These are phyloP conservation scores for Galaxias olidus DNA, from an alignment of 2,797 vertebrate species.

Conservation along the genomic window DNA sequence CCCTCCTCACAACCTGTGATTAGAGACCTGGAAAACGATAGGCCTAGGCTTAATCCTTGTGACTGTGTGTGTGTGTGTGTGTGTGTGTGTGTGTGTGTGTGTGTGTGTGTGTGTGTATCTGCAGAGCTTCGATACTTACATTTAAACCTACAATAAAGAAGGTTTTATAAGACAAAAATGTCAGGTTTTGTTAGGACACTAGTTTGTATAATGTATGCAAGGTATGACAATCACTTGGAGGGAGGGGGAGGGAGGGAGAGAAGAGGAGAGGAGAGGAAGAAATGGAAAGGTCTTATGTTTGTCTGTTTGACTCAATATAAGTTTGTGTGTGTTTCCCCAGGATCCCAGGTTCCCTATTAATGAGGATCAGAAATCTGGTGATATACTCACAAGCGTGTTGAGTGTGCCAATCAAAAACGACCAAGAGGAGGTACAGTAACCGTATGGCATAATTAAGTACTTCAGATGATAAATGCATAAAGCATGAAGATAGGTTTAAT, in stretches of 20 bases:
- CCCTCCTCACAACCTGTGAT: slow-evolving; percentile 15
- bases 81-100: background rate
- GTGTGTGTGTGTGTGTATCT: no score
- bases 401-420: slow-evolving; percentile 76
- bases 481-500: background rate
- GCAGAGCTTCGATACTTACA: no score
- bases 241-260: no score
- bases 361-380: slow-evolving; percentile 15
- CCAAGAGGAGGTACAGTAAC: slow-evolving; percentile 78
- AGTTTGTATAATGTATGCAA: no score
- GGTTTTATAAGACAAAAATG: no score
- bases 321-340: slow-evolving; percentile 20
- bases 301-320: no score
- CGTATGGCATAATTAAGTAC: background rate
- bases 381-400: slow-evolving; percentile 47
- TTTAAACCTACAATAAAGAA: no score
- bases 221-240: no score
- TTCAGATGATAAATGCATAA: background rate
- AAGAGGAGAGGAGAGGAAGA: no score
- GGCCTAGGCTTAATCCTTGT: slow-evolving; percentile 30
- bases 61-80: background rate
- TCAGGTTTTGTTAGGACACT: no score
- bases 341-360: slow-evolving; percentile 40
- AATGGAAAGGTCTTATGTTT: no score
- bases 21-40: slow-evolving; percentile 26